Conservation (phyloP, 1,140 invertebrate genomes). For the Drosophila repleta region DNA sequence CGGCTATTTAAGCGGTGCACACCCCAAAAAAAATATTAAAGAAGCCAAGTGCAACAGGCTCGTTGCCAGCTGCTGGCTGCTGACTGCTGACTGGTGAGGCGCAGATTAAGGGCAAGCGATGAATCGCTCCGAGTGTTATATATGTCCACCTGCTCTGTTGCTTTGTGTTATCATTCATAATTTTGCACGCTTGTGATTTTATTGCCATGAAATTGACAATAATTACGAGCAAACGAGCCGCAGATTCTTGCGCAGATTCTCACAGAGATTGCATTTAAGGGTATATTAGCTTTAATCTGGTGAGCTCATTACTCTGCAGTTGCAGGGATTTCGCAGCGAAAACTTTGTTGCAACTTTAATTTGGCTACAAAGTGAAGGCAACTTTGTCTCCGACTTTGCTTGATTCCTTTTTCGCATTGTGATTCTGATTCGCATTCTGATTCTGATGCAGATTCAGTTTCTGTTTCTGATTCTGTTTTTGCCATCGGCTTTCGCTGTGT, state of each 20-base stretch:
- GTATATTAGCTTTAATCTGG: constrained; percentile 47
- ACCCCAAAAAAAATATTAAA: constrained; percentile 41
- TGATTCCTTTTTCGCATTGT: constrained; percentile 12
- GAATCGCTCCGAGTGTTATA: constrained; percentile 20
- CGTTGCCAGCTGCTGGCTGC: constrained; percentile 23
- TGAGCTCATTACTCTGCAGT: constrained; percentile 55
- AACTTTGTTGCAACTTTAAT: constrained; percentile 69
- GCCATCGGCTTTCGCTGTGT: constrained; percentile 53
- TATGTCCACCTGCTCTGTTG: constrained; percentile 37
- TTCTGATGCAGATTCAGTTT: neutral
- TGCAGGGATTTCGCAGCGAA: neutral
- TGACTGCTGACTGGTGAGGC: constrained; percentile 8
- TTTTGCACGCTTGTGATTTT: constrained; percentile 81
- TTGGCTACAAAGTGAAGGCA: constrained; percentile 29
- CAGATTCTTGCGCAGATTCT: constrained; percentile 28
- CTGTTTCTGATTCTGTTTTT: constrained; percentile 28
- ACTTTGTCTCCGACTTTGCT: constrained; percentile 14
- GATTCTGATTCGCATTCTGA: constrained; percentile 14
- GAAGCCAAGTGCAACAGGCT: constrained; percentile 23
- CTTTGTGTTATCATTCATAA: constrained; percentile 67
- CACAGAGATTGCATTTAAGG: constrained; percentile 22
- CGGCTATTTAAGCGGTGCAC: constrained; percentile 64
- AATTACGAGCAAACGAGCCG: constrained; percentile 62
- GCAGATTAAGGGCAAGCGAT: constrained; percentile 34
- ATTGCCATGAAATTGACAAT: constrained; percentile 81